Base-by-base conservation (phyloP, 2,888 invertebrate species). In the Xylophagus ater region DNA sequence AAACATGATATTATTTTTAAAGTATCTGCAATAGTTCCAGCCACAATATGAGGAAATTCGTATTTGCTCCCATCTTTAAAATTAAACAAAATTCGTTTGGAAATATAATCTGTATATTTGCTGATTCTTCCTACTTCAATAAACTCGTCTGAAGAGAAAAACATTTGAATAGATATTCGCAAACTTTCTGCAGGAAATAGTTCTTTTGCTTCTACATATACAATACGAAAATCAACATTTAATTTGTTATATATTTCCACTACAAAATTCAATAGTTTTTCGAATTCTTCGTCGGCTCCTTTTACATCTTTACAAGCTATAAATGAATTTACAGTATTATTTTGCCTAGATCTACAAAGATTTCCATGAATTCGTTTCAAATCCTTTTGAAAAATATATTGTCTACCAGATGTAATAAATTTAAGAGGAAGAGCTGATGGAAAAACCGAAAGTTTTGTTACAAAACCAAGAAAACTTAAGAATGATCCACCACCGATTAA, bases 401-500 rank as follows among this genome's bases (percentile, higher is more conserved):
- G 74, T 41, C 82, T 71, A 1, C 89, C 89, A 47, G 73, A 66
- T 9, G 78, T 60, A 50, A 81, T 81, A 50, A 76, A 76, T 53
- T 72, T 75, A 4, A 87, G 49, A 1, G 89, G 88, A 30, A 88
- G 63, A 15, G 66, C 59, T 30, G 72, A 70, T 0, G 69, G 60
- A 52, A 74, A 71, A 1, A 84, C 58, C 1, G 73, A 63, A 48
- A 78, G 72, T 57, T 80, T 83, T 0, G 83, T 69, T 53, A 78
- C 74, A 56, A 79, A 78, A 0, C 82, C 80, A 49, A 87, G 69
- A 48, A 82, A 84, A 1, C 86, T 75, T 37, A 72, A 68, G 9
- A 87, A 62, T 14, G 83, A 80, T 0, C 78, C 79, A 31, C 79
- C 78, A 1, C 89, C 90, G 1, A 78, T 76, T 23, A 90, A 66